A percentile compares a stretch with the other conserved stretches of the same genome.
phyloP scores from a whole-genome alignment of 2,888 invertebrate genomes.

The Drosophila vallismaia region DNA sequence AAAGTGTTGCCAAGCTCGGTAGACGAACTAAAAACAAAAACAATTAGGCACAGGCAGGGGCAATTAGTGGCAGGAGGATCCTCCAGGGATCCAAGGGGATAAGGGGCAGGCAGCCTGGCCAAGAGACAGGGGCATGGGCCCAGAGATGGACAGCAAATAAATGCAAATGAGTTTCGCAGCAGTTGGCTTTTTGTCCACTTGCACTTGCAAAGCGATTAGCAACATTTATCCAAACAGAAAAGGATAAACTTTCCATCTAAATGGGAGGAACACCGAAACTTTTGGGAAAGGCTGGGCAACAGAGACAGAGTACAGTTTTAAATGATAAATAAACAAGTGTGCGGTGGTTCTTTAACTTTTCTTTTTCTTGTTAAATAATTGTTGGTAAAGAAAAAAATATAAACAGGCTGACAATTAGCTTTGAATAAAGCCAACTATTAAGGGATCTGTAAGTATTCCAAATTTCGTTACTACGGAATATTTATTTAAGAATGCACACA shows the following conservation, averaged over 20 bases:
- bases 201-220: constrained; percentile 69
- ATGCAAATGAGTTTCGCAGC: constrained; percentile 73
- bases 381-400: constrained; percentile 7
- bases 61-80: constrained; percentile 59
- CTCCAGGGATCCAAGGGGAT: not conserved
- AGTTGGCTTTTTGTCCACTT: constrained; percentile 61
- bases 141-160: constrained; percentile 68
- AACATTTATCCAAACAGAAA: constrained; percentile 63
- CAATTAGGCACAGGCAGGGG: constrained; percentile 74
- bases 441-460: not conserved
- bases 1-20: constrained; percentile 49
- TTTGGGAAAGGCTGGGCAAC: constrained; percentile 56
- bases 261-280: constrained; percentile 50
- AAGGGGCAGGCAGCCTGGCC: not conserved
- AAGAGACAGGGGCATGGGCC: not conserved
- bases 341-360: constrained; percentile 42
- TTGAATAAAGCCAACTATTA: not conserved
- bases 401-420: not conserved
- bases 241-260: constrained; percentile 31
- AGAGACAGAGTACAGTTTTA: constrained; percentile 40
- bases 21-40: constrained; percentile 60
- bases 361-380: constrained; percentile 29
- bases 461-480: too few relatives aligned
- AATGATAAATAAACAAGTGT: constrained; percentile 76
- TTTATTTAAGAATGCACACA: not conserved